phyloP scores from a whole-genome alignment of 2,113 vertebrate species.

The Cyprinodon tularosa region DNA sequence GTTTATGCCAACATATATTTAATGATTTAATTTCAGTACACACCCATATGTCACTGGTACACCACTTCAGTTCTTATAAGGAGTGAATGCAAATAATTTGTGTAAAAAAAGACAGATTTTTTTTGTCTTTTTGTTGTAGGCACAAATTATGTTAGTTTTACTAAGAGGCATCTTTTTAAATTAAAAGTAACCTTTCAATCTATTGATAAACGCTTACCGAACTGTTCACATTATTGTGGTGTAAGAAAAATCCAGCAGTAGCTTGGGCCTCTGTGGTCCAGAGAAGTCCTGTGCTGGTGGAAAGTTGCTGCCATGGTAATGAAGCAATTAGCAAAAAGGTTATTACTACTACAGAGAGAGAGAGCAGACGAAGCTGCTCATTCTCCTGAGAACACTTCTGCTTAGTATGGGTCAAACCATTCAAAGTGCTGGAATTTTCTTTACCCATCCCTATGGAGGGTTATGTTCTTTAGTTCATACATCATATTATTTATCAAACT shows the following conservation, averaged over 20 bases:
- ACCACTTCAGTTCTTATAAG: too few species aligned
- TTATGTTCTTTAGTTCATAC: constrained; percentile 1
- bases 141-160: neutral
- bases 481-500: constrained; percentile 19
- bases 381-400: constrained; percentile 23
- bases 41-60: too few species aligned
- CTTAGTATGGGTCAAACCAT: constrained; percentile 34
- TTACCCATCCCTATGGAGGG: neutral
- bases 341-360: constrained; percentile 28
- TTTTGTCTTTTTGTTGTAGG: neutral
- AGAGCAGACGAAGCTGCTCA: constrained; percentile 18
- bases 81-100: too few species aligned
- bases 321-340: constrained; percentile 54
- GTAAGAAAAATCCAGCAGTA: neutral
- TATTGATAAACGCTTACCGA: constrained; percentile 2
- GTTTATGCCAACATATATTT: too few species aligned
- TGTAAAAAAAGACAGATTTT: too few species aligned
- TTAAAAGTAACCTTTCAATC: neutral
- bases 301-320: constrained; percentile 33
- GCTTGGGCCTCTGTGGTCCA: constrained; percentile 11
- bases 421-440: constrained; percentile 9
- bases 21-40: too few species aligned
- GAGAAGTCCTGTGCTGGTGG: constrained; percentile 10
- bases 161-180: constrained; percentile 7
- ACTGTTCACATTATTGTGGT: neutral